phyloP scores from a whole-genome alignment of 2,888 invertebrate genomes.

The Platycnemis pennipes region DNA sequence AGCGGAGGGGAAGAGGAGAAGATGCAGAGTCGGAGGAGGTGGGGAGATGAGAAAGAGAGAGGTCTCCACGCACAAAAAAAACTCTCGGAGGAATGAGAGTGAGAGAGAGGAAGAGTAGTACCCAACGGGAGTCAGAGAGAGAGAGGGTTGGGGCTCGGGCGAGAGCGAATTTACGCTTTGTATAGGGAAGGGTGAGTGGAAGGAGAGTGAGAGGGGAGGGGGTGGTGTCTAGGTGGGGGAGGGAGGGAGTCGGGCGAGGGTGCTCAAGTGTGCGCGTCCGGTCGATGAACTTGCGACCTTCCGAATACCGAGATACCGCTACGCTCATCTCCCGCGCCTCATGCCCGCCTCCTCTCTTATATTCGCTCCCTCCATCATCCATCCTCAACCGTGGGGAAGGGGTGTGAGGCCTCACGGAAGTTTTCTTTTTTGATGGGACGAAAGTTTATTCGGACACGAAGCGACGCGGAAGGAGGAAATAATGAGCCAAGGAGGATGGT shows the following conservation, averaged over 20 bases:
- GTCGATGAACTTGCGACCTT: conserved; percentile 60
- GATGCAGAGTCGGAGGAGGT: neutral
- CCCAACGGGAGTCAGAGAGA: neutral
- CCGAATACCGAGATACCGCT: conserved; percentile 53
- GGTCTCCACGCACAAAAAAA: neutral
- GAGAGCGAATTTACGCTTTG: neutral
- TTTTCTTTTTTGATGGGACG: neutral
- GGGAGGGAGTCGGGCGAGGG: neutral
- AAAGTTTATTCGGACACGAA: neutral
- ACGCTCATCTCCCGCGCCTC: neutral
- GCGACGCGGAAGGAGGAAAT: neutral
- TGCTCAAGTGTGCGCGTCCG: conserved; percentile 13
- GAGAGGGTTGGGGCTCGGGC: neutral
- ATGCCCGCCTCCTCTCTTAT: neutral
- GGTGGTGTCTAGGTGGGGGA: neutral
- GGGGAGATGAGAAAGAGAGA: neutral
- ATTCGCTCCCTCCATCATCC: neutral
- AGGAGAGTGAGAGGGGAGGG: neutral
- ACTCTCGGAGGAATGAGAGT: neutral
- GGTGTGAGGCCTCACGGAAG: neutral
- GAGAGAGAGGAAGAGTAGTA: neutral
- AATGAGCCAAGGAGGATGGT: neutral
- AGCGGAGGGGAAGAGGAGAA: too few species aligned
- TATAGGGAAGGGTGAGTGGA: neutral
- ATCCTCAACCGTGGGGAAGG: neutral